phyloP scores from a whole-genome alignment of 2,888 invertebrate genomes.

The Harpalus rufipes region DNA sequence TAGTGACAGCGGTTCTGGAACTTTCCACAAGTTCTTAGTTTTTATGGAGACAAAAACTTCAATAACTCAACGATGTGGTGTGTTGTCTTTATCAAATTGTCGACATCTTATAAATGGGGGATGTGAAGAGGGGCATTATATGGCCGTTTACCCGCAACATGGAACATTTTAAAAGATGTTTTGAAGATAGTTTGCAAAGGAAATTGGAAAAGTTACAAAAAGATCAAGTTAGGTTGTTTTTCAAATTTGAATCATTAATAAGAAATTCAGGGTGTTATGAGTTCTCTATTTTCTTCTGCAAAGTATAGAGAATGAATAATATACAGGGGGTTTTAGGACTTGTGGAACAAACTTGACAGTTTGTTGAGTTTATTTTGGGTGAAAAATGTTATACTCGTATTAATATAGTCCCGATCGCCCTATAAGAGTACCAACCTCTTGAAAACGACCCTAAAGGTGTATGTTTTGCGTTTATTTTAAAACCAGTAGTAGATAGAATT shows the following conservation, averaged over 20 bases:
- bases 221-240: background rate
- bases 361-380: too few relatives aligned
- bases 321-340: too few relatives aligned
- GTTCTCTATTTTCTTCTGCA: too few relatives aligned
- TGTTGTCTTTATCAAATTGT: slow-evolving; percentile 41
- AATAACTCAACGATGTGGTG: slow-evolving; percentile 33
- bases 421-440: too few relatives aligned
- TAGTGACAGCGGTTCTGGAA: slow-evolving; percentile 4
- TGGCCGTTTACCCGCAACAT: slow-evolving; percentile 20
- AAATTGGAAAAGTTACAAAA: slow-evolving; percentile 2
- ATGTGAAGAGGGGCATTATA: slow-evolving; percentile 1
- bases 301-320: too few relatives aligned
- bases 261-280: background rate
- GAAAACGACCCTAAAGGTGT: too few relatives aligned
- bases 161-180: slow-evolving; percentile 2
- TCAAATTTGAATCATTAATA: slow-evolving; percentile 4
- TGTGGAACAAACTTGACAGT: too few relatives aligned
- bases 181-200: slow-evolving; percentile 2
- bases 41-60: slow-evolving; percentile 27
- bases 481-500: too few relatives aligned
- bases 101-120: slow-evolving; percentile 27
- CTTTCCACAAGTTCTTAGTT: slow-evolving; percentile 27
- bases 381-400: too few relatives aligned
- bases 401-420: too few relatives aligned
- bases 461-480: too few relatives aligned